Evolutionary conservation across 1,140 invertebrate genomes (phyloP), one percentile per base, ranked within the genome.

Genomic region (Lasioglossum albipes): DNA sequence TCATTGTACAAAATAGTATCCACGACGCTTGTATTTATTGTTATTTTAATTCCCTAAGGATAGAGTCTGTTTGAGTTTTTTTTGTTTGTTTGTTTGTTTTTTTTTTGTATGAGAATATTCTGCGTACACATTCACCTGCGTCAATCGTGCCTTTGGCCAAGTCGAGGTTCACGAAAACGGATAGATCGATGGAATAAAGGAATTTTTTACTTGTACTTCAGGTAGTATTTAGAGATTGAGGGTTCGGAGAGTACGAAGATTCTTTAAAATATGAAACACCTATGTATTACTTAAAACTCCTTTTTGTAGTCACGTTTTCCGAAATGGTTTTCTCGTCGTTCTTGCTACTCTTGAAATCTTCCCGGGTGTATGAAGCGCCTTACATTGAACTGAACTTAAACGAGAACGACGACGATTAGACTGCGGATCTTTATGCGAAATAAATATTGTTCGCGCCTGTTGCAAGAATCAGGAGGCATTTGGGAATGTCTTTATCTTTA

Each of bases 91-190:
- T 54, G 52, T 54, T 54, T 54, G 52, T 54, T 54, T 12, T 45
- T 77, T 18, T 36, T 88, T 83, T 82, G 81, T 85, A 87, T 67
- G 76, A 82, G 71, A 83, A 84, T 89, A 84, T 79, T 82, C 83
- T 84, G 76, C 85, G 80, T 74, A 83, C 86, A 83, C 84, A 87
- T 90, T 89, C 88, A 74, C 69, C 87, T 87, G 89, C 82, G 88
- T 91, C 87, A 85, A 87, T 87, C 86, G 89, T 90, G 89, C 89
- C 91, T 91, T 91, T 85, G 84, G 88, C 90, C 88, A 88, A 89
- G 81, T 89, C 81, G 85, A 88, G 72, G 78, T 82, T 87, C 86
- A 82, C 75, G 13, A 10, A 10, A n/a, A 83, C 1, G n/a, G 62
- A 31, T 31, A 5, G 41, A 54, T 20, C 31, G 52, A 69, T 54